These are phyloP conservation scores for Brachionus koreanus DNA, from an alignment of 1,140 invertebrate species.

Conservation along the genomic window DNA sequence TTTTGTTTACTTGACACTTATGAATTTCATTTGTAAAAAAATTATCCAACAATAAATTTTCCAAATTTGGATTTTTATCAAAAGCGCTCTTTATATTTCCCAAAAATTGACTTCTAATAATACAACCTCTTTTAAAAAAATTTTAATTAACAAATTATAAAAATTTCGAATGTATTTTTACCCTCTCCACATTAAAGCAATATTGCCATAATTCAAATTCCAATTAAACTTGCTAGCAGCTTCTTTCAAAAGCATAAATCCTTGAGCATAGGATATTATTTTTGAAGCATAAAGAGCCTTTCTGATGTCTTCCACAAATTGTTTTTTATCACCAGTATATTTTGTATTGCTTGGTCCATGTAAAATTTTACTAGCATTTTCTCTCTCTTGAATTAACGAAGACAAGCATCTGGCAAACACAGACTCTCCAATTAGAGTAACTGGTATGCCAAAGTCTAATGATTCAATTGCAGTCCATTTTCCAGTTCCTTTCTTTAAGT, in stretches of 20 bases:
- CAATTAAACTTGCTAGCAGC: conserved; percentile 84
- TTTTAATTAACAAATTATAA: not conserved
- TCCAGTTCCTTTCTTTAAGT: conserved; percentile 79
- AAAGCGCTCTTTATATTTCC: conserved; percentile 95
- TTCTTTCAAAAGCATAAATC: conserved; percentile 94
- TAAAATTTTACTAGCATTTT: conserved; percentile 73
- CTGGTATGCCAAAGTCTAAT: conserved; percentile 90
- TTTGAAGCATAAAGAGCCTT: conserved; percentile 92
- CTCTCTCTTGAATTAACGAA: conserved; percentile 76
- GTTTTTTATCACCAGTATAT: conserved; percentile 67
- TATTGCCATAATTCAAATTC: conserved; percentile 94
- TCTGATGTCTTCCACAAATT: conserved; percentile 73
- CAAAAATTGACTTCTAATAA: conserved; percentile 89
- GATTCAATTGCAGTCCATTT: conserved; percentile 98
- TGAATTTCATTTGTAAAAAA: conserved; percentile 85
- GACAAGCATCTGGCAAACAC: conserved; percentile 94
- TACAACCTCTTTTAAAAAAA: conserved; percentile 71
- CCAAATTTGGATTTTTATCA: conserved; percentile 80
- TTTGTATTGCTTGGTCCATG: conserved; percentile 65
- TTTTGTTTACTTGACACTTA: conserved; percentile 67
- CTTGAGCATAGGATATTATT: conserved; percentile 97
- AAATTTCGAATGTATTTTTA: not conserved
- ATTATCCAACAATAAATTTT: conserved; percentile 85
- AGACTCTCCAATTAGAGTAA: conserved; percentile 92
- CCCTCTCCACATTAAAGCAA: conserved; percentile 98